Evolutionary conservation across 1,140 invertebrate genomes (phyloP).

Genomic region (Akabosia matsudoensis): DNA sequence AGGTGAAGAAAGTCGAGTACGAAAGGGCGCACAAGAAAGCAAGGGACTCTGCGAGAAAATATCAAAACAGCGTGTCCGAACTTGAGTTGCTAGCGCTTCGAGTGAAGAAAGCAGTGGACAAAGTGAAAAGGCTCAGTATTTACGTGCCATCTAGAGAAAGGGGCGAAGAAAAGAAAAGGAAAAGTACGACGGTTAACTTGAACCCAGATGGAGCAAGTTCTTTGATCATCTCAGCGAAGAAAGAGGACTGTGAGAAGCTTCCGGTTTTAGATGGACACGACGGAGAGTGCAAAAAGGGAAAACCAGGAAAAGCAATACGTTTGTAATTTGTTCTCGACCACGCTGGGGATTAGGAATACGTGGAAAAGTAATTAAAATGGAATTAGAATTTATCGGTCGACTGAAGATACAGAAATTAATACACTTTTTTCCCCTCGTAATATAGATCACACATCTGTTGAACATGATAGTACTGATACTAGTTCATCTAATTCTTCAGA

Average conservation of each 20-base stretch:
- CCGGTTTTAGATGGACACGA: not conserved
- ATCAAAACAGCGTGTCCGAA: not conserved
- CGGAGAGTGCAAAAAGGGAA: constrained; percentile 3
- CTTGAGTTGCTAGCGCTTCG: not conserved
- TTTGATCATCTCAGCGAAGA: not conserved
- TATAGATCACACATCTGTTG: not conserved
- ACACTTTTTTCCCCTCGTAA: too few species aligned
- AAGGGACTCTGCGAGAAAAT: not conserved
- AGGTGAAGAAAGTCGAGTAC: not conserved
- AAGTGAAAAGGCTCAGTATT: not conserved
- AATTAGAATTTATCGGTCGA: too few species aligned
- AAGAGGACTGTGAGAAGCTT: not conserved
- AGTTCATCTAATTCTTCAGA: not conserved
- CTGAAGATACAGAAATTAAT: not conserved
- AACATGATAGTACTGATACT: not conserved
- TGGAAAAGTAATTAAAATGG: not conserved
- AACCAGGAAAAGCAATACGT: not conserved
- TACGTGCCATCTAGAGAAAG: not conserved
- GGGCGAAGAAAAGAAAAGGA: not conserved
- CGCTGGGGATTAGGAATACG: not conserved
- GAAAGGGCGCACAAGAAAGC: not conserved
- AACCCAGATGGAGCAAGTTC: not conserved
- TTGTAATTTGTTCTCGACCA: not conserved
- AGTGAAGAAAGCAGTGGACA: not conserved
- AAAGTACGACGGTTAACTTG: not conserved